Percentiles rank a stretch among this genome's conserved stretches.
phyloP scores from a whole-genome alignment of 2,888 invertebrate genomes.

The Phalera bucephala region DNA sequence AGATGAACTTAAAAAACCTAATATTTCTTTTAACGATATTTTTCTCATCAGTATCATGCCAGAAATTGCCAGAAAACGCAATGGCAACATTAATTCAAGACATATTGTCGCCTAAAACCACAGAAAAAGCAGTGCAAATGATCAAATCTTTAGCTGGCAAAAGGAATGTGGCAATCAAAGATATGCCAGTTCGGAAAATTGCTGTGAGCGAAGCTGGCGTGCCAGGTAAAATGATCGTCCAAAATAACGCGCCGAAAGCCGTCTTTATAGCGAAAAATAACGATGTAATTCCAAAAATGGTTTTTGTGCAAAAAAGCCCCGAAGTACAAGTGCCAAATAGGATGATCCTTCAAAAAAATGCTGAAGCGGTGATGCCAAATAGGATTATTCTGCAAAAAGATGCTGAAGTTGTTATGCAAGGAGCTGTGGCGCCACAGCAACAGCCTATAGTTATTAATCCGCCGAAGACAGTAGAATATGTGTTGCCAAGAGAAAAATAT shows the following conservation, averaged over 20 bases:
- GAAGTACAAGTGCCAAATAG: not conserved
- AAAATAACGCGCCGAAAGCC: slow-evolving; percentile 9
- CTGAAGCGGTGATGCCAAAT: not conserved
- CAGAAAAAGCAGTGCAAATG: slow-evolving; percentile 33
- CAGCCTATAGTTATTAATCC: slow-evolving; percentile 1
- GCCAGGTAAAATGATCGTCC: slow-evolving; percentile 6
- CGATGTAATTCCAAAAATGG: not conserved
- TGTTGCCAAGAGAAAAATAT: not conserved
- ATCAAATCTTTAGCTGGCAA: slow-evolving; percentile 18
- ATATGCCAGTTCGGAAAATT: slow-evolving; percentile 2
- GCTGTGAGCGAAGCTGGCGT: not conserved
- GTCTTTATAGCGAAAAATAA: slow-evolving; percentile 2
- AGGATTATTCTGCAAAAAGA: not conserved
- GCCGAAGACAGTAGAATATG: not conserved
- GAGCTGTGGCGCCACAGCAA: slow-evolving; percentile 1
- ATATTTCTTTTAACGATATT: slow-evolving; percentile 8
- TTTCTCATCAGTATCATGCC: slow-evolving; percentile 10
- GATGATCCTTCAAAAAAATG: not conserved
- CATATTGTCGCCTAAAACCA: slow-evolving; percentile 37
- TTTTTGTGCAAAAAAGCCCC: not conserved
- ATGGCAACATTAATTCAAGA: slow-evolving; percentile 34
- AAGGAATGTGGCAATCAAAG: slow-evolving; percentile 4
- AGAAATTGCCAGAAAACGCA: slow-evolving; percentile 17
- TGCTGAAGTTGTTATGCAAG: not conserved
- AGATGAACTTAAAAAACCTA: slow-evolving; percentile 11